These are phyloP conservation scores for Petrocephalus sullivani DNA, from an alignment of 2,797 vertebrate genomes.

Conservation along the genomic window DNA sequence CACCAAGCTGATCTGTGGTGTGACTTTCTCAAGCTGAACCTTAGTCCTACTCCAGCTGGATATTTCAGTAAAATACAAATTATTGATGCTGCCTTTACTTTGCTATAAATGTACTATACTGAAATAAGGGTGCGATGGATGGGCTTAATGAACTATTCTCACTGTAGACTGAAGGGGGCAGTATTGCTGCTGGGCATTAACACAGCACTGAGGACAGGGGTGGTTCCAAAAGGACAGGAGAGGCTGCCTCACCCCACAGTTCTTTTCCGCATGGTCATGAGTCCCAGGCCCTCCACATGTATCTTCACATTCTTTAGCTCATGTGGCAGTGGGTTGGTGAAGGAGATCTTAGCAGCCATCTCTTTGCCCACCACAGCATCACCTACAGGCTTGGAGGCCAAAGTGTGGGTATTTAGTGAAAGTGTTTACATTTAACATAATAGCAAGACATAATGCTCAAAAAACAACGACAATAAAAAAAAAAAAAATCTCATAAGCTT, in stretches of 20 bases:
- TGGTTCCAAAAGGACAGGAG: neutral
- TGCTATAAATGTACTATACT: neutral
- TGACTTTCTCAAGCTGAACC: neutral
- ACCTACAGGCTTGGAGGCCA: slow-evolving; percentile 53
- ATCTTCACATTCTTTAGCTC: slow-evolving; percentile 67
- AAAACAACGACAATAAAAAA: neutral
- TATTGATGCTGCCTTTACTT: neutral
- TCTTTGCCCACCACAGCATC: slow-evolving; percentile 64
- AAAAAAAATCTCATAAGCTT: neutral
- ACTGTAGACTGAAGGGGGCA: neutral
- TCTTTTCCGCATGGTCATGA: slow-evolving; percentile 75
- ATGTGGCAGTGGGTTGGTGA: slow-evolving; percentile 77
- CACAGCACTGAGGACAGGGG: neutral
- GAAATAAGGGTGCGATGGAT: neutral
- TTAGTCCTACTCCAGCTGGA: neutral
- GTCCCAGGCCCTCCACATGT: slow-evolving; percentile 80
- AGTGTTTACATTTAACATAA: neutral
- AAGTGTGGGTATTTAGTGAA: neutral
- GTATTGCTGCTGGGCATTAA: neutral
- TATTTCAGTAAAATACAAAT: neutral
- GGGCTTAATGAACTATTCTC: neutral
- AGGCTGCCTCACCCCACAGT: slow-evolving; percentile 69
- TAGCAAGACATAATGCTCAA: neutral
- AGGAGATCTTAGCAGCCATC: slow-evolving; percentile 75
- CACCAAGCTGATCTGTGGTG: neutral